Conservation (phyloP, 1,140 invertebrate genomes). For the Drosophila oshimai region DNA sequence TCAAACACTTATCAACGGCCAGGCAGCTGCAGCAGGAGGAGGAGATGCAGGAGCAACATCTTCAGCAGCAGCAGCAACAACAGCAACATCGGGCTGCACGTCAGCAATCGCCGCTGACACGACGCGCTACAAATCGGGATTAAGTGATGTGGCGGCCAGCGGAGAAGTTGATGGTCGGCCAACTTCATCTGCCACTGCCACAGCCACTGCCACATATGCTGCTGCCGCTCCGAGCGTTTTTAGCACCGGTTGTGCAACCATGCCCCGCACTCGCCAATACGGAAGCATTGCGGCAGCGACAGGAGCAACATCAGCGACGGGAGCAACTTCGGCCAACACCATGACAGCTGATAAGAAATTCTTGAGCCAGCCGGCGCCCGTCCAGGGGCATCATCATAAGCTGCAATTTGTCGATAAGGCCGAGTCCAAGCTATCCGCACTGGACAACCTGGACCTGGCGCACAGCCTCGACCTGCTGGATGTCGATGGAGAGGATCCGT, state of each 20-base stretch:
- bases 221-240: conserved; percentile 58
- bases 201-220: conserved; percentile 19
- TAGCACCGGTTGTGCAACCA: conserved; percentile 79
- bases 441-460: conserved; percentile 76
- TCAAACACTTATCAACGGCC: conserved; percentile 65
- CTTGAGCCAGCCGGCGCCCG: conserved; percentile 53
- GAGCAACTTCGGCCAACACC: conserved; percentile 42
- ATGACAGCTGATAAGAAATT: conserved; percentile 81
- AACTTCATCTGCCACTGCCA: conserved; percentile 12
- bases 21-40: conserved; percentile 39
- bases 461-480: conserved; percentile 70
- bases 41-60: conserved; percentile 6
- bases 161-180: conserved; percentile 63
- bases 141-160: conserved; percentile 71
- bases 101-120: conserved; percentile 73
- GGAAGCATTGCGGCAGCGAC: conserved; percentile 53
- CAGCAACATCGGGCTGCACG: conserved; percentile 46
- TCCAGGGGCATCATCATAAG: conserved; percentile 62
- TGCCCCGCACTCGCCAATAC: conserved; percentile 77
- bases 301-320: conserved; percentile 8
- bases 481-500: conserved; percentile 78
- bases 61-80: conserved; percentile 1
- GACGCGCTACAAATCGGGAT: conserved; percentile 79
- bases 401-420: conserved; percentile 71
- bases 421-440: conserved; percentile 64